A percentile compares a stretch with the other conserved stretches of the same genome.
These are phyloP conservation scores for Scaptodrosophila latifasciaeformis DNA, from an alignment of 2,888 invertebrate genomes.

Conservation along the genomic window DNA sequence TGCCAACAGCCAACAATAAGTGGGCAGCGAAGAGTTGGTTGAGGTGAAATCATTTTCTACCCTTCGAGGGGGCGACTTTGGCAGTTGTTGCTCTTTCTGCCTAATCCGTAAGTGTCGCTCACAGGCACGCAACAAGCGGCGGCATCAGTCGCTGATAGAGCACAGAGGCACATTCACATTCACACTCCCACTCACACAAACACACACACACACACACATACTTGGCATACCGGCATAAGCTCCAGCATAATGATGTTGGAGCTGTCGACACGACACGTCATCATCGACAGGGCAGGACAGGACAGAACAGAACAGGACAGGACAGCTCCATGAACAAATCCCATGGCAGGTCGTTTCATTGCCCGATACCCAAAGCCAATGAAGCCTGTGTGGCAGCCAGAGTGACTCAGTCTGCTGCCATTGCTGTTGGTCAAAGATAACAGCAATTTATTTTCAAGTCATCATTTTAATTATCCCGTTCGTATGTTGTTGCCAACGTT, in stretches of 20 bases:
- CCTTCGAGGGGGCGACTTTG: background rate
- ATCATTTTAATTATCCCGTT: slow-evolving; percentile 73
- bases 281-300: slow-evolving; percentile 4
- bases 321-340: slow-evolving; percentile 62
- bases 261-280: slow-evolving; percentile 31
- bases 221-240: slow-evolving; percentile 12
- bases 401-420: background rate
- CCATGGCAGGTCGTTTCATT: background rate
- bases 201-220: slow-evolving; percentile 12
- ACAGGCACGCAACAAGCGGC: slow-evolving; percentile 57
- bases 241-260: slow-evolving; percentile 49
- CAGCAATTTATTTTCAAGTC: slow-evolving; percentile 73
- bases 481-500: slow-evolving; percentile 52
- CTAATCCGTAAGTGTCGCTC: slow-evolving; percentile 68
- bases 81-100: slow-evolving; percentile 33
- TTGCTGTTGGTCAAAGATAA: slow-evolving; percentile 73
- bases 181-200: slow-evolving; percentile 14
- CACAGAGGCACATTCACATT: slow-evolving; percentile 33
- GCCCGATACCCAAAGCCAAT: slow-evolving; percentile 8
- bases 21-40: background rate
- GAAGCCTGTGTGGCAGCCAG: no score
- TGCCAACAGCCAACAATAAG: no score
- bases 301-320: slow-evolving; percentile 17
- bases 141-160: slow-evolving; percentile 55
- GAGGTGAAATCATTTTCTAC: no score